Evolutionary conservation across 1,140 invertebrate species (phyloP).

Genomic region (Triops cancriformis): DNA sequence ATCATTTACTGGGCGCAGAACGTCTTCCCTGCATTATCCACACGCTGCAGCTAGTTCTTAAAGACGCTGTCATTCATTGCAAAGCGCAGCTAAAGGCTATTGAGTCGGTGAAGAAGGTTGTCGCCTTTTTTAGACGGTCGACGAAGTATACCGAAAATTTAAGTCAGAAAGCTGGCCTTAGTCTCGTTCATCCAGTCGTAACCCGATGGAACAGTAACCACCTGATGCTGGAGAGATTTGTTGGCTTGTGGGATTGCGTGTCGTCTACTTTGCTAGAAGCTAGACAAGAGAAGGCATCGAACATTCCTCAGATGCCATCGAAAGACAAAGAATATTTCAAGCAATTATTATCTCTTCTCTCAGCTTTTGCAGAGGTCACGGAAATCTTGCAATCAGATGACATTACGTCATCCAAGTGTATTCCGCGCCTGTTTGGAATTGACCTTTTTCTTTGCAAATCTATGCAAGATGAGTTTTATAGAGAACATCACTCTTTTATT

Average conservation of each 20-base stretch:
- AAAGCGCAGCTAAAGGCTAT: neutral
- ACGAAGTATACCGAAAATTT: no score
- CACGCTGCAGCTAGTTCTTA: conserved; percentile 16
- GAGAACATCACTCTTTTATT: neutral
- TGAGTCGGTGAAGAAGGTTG: neutral
- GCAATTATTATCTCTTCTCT: neutral
- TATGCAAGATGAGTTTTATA: neutral
- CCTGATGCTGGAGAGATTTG: conserved; percentile 18
- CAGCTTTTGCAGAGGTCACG: neutral
- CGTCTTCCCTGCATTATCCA: conserved; percentile 15
- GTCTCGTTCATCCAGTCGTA: no score
- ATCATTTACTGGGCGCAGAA: neutral
- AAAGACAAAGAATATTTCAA: conserved; percentile 11
- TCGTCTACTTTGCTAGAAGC: neutral
- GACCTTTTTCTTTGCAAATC: neutral
- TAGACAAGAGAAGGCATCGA: neutral
- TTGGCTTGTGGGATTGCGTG: neutral
- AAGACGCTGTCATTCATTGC: neutral
- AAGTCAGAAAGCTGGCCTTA: no score
- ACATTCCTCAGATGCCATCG: conserved; percentile 4
- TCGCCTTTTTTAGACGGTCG: no score
- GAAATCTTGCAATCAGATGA: conserved; percentile 10
- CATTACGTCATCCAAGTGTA: conserved; percentile 7
- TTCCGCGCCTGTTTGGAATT: no score
- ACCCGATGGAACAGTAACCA: conserved; percentile 17